Conservation (phyloP, 2,113 vertebrate genomes). For the Pelecanus crispus region DNA sequence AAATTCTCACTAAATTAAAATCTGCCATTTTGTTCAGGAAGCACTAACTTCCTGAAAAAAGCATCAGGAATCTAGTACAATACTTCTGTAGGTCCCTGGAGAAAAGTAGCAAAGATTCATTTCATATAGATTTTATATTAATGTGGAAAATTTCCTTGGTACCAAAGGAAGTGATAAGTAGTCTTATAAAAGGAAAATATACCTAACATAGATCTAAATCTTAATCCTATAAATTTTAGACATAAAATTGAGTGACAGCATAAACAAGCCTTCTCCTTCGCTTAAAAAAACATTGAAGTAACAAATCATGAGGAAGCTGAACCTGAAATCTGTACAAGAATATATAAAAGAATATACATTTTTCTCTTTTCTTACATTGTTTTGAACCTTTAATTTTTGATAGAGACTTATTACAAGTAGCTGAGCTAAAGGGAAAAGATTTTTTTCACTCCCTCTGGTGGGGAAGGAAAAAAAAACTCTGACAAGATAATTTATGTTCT, state of each 20-base stretch:
- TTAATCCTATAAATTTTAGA: not conserved
- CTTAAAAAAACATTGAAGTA: not conserved
- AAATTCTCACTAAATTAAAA: not conserved
- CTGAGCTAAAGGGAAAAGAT: not conserved
- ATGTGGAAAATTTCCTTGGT: not conserved
- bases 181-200: not conserved
- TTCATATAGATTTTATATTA: not conserved
- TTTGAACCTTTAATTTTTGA: not conserved
- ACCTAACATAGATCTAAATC: not conserved
- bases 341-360: not conserved
- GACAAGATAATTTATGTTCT: not conserved
- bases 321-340: not conserved
- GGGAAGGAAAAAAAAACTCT: not conserved
- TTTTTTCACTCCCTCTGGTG: not conserved
- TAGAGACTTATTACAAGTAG: not conserved
- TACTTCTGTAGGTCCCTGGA: not conserved
- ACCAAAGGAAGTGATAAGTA: not conserved
- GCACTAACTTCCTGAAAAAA: not conserved
- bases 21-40: not conserved
- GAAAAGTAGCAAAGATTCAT: not conserved
- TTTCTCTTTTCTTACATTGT: not conserved
- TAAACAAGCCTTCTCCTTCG: not conserved
- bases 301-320: not conserved
- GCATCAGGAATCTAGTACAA: not conserved
- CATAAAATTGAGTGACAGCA: not conserved